Evolutionary conservation across 2,888 invertebrate species (phyloP).

Genomic region (Ennomos quercinarius): DNA sequence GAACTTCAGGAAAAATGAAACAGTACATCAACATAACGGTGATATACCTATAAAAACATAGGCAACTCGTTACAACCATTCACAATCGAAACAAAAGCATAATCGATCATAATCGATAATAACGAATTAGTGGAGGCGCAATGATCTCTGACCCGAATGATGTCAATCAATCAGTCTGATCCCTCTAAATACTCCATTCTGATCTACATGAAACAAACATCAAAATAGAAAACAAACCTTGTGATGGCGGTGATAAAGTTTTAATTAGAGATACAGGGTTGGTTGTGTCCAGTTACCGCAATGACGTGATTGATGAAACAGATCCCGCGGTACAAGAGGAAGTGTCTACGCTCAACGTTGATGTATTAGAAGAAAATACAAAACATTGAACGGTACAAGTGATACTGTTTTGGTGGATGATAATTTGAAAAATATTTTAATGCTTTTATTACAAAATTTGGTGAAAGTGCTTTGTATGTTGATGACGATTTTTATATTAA

Average conservation of each 20-base stretch:
- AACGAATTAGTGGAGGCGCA: slow-evolving; percentile 67
- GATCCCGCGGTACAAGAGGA: slow-evolving; percentile 63
- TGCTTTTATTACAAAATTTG: too few species aligned
- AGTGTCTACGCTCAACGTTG: slow-evolving; percentile 73
- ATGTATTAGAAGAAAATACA: slow-evolving; percentile 47
- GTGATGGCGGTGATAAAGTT: slow-evolving; percentile 41
- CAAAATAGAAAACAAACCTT: slow-evolving; percentile 49
- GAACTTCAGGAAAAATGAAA: too few species aligned
- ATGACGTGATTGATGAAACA: slow-evolving; percentile 75
- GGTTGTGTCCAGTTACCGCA: slow-evolving; percentile 58
- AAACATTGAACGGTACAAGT: neutral
- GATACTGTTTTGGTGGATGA: too few species aligned
- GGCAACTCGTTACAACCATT: neutral
- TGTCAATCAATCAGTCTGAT: slow-evolving; percentile 78
- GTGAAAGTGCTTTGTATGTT: too few species aligned
- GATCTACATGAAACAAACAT: slow-evolving; percentile 37
- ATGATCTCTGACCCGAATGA: slow-evolving; percentile 72
- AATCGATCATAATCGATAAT: slow-evolving; percentile 65
- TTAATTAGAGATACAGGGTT: slow-evolving; percentile 29
- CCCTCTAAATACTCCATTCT: slow-evolving; percentile 68
- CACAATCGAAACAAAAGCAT: slow-evolving; percentile 38
- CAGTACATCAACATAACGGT: too few species aligned
- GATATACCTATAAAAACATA: too few species aligned
- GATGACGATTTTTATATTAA: too few species aligned
- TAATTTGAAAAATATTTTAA: too few species aligned